phyloP scores from a whole-genome alignment of 2,888 invertebrate species.

The Ophioninae sp. region DNA sequence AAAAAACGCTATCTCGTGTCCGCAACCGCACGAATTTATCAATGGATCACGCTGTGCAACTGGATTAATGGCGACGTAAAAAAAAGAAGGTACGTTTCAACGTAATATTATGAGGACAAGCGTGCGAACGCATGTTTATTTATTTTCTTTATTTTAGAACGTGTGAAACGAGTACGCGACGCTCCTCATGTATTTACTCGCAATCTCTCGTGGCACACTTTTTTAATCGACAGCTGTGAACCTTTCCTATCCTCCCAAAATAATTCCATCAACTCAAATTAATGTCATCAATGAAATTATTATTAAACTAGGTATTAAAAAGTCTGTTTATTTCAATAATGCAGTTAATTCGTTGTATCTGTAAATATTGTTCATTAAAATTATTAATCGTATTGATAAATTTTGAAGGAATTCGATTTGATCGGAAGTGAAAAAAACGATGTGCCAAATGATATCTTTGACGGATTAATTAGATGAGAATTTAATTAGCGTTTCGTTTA shows the following conservation, averaged over 20 bases:
- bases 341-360: too few species aligned
- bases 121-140: not conserved
- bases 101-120: not conserved
- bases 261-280: not conserved
- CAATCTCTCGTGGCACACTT: slow-evolving; percentile 11
- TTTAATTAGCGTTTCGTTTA: too few species aligned
- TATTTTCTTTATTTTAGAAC: not conserved
- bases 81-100: not conserved
- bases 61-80: not conserved
- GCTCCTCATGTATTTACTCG: not conserved
- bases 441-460: too few species aligned
- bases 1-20: not conserved
- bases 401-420: too few species aligned
- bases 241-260: not conserved
- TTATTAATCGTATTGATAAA: too few species aligned
- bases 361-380: too few species aligned
- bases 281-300: too few species aligned
- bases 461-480: too few species aligned
- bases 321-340: too few species aligned
- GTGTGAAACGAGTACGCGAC: not conserved
- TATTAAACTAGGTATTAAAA: too few species aligned
- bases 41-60: slow-evolving; percentile 6
- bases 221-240: not conserved
- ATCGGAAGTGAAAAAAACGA: too few species aligned
- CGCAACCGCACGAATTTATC: slow-evolving; percentile 2